Conservation (phyloP, 2,888 invertebrate species). For the Hyposoter dolosus region DNA sequence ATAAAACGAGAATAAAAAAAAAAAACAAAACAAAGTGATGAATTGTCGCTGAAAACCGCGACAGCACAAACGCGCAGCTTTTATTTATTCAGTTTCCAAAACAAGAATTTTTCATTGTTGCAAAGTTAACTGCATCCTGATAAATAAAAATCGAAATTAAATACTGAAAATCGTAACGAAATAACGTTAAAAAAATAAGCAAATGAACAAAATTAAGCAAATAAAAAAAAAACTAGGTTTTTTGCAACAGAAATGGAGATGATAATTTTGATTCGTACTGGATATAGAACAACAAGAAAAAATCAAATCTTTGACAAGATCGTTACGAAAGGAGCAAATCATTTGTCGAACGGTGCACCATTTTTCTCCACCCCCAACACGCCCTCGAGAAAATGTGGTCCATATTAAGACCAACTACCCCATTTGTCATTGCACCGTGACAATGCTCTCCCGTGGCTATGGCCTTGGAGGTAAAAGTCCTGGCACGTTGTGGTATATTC, state of each 20-base stretch:
- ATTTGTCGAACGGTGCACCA: conserved; percentile 11
- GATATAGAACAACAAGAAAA: background rate
- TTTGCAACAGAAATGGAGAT: too few species aligned
- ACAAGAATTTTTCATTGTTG: background rate
- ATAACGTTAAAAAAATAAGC: background rate
- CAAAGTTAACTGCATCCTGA: background rate
- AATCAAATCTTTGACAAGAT: background rate
- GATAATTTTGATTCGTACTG: too few species aligned
- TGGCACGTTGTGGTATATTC: conserved; percentile 37
- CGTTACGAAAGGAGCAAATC: background rate
- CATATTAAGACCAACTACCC: conserved; percentile 19
- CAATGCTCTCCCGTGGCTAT: conserved; percentile 25
- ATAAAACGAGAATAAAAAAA: background rate
- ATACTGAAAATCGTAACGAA: background rate
- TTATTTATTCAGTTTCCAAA: background rate
- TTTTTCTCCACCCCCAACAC: conserved; percentile 23
- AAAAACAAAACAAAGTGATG: background rate
- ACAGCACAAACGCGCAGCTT: background rate
- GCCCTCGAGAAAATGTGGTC: conserved; percentile 12
- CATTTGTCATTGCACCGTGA: conserved; percentile 52
- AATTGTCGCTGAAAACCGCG: background rate
- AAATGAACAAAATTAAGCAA: too few species aligned
- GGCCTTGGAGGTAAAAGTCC: conserved; percentile 27
- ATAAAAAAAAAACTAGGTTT: too few species aligned
- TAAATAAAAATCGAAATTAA: background rate